These are phyloP conservation scores for Pristionchus fissidentatus DNA, from an alignment of 2,888 invertebrate genomes.

Conservation along the genomic window DNA sequence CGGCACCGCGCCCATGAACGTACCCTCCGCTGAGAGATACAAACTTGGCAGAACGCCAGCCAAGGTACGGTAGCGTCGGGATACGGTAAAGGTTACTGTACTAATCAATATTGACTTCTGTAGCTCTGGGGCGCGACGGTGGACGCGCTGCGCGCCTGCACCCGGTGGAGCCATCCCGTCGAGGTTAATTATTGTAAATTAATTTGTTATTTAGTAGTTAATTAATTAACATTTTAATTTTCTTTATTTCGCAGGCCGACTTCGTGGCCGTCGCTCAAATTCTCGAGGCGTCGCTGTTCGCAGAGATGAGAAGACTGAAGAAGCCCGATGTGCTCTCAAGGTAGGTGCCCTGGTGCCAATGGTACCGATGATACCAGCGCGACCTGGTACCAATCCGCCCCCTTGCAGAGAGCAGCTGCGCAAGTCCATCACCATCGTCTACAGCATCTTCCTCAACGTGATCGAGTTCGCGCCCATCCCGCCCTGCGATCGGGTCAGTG, in stretches of 20 bases:
- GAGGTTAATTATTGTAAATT: background rate
- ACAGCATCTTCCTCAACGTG: background rate
- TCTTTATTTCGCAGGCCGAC: background rate
- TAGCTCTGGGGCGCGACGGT: constrained; percentile 34
- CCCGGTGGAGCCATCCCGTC: constrained; percentile 16
- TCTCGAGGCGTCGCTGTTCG: background rate
- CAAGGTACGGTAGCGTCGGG: background rate
- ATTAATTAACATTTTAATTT: background rate
- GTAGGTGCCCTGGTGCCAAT: no score
- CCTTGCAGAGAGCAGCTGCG: constrained; percentile 35
- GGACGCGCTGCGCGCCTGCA: background rate
- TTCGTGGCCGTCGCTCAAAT: background rate
- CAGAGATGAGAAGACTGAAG: constrained; percentile 15
- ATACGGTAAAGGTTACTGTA: no score
- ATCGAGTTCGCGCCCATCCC: constrained; percentile 35
- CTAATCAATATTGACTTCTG: background rate
- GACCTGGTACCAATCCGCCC: background rate
- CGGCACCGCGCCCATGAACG: background rate
- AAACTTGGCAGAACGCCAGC: background rate
- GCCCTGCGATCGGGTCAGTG: background rate
- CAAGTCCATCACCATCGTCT: constrained; percentile 25
- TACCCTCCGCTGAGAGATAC: background rate
- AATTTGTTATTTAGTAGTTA: background rate
- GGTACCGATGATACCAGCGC: no score
- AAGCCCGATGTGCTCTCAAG: constrained; percentile 4